phyloP scores from a whole-genome alignment of 2,113 vertebrate genomes.

The Nestor notabilis region DNA sequence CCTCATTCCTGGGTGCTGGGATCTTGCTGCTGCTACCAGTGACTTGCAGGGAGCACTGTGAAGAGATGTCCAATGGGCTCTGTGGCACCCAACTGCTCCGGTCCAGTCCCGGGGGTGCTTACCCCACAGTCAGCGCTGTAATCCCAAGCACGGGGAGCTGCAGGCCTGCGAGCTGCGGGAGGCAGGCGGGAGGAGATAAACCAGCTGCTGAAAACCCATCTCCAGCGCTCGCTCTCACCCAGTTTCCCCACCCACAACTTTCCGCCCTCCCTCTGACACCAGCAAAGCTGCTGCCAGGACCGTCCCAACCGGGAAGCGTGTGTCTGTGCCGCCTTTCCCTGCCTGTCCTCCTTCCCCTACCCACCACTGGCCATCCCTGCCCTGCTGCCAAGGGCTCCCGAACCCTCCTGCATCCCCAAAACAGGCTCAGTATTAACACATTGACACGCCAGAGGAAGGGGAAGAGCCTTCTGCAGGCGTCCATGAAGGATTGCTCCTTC shows the following conservation, averaged over 20 bases:
- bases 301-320: neutral
- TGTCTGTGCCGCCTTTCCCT: neutral
- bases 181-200: neutral
- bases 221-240: neutral
- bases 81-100: neutral
- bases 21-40: neutral
- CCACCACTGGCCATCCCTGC: neutral
- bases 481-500: neutral
- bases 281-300: neutral
- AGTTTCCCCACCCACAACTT: neutral
- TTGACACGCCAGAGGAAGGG: neutral
- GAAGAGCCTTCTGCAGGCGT: neutral
- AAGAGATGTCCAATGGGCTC: neutral
- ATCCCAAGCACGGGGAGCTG: neutral
- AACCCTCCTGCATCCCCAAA: neutral
- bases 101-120: neutral
- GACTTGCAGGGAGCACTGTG: neutral
- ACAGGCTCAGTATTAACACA: neutral
- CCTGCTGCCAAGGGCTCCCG: rapidly evolving
- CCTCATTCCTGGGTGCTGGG: neutral
- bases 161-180: neutral
- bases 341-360: neutral
- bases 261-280: neutral
- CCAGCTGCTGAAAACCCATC: neutral
- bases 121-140: neutral